Base-by-base conservation (phyloP, 2,888 invertebrate genomes). In the Andricus curvator region DNA sequence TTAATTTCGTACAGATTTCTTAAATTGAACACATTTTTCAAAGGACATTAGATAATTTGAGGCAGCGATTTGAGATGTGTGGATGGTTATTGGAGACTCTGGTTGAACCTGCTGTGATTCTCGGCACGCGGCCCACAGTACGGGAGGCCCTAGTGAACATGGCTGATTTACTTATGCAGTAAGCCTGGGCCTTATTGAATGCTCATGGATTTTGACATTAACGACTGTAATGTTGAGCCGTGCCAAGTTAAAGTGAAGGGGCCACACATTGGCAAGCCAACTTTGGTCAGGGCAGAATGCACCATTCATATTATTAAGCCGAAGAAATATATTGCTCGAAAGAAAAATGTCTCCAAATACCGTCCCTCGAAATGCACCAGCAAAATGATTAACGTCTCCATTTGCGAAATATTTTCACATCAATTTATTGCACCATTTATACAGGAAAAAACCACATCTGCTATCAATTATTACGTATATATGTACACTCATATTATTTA, bases 131-230 rank as follows among this genome's bases (percentile, higher is more conserved):
- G 6, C 13, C 33, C 29, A 17, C 9, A 4, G 33, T 22, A 74
- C 51, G 80, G 68, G 64, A 37, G 56, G 70, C 37, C 80, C 80
- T 64, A 60, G 81, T 66, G 74, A 74, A 81, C 85, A 83, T 86
- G 85, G 84, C 85, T 86, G 88, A 90, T 90, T 89, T 88, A 88
- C 87, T 88, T 89, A 87, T 84, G 82, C 85, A 80, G 81, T 79
- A 82, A 77, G 83, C 84, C 77, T 79, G 81, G 80, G 85, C 83
- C 81, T 88, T 88, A 89, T 89, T 88, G 87, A 88, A 89, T 88
- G 86, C 87, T 89, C 88, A 85, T 88, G 85, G 83, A 82, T 88
- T 85, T 85, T 86, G 87, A 88, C 88, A 83, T 88, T 89, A 90
- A 90, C 88, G 87, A 89, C 88, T 84, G 82, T 84, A 84, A 83